Evolutionary conservation across 2,888 invertebrate genomes (phyloP).

Genomic region (Agapostemon virescens): DNA sequence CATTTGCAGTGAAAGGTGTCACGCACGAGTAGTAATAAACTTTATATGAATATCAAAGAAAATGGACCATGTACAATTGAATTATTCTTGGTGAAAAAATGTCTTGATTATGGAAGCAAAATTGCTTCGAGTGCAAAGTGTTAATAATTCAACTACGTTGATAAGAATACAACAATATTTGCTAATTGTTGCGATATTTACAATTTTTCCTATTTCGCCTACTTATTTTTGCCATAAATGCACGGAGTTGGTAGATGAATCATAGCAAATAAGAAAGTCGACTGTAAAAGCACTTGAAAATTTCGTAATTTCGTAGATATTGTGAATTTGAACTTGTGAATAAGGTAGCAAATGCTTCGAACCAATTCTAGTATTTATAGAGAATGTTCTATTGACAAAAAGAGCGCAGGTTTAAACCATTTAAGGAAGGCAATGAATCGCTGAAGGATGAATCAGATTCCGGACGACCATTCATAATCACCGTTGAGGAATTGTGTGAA

Average conservation of each 20-base stretch:
- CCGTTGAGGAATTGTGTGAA: neutral
- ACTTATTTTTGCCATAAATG: neutral
- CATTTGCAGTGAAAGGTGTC: no score
- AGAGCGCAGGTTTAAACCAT: neutral
- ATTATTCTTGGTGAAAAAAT: no score
- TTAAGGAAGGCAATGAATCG: neutral
- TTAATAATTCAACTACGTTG: no score
- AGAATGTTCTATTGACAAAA: neutral
- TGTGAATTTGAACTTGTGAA: neutral
- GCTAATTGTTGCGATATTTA: neutral
- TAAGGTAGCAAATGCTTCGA: neutral
- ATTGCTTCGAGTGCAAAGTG: no score
- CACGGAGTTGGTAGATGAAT: neutral
- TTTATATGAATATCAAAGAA: no score
- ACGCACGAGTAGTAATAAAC: no score
- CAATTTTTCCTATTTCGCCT: neutral
- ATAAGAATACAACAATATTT: neutral
- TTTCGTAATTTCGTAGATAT: neutral
- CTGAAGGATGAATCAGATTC: neutral
- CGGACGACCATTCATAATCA: neutral
- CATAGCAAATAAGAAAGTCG: neutral
- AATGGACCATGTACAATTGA: no score
- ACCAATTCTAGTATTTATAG: neutral
- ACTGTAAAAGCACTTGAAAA: neutral
- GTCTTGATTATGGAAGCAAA: no score